A percentile compares a stretch with the other conserved stretches of the same genome.
Evolutionary conservation across 2,888 invertebrate genomes (phyloP).

Genomic region (Lasioglossum malachurum): DNA sequence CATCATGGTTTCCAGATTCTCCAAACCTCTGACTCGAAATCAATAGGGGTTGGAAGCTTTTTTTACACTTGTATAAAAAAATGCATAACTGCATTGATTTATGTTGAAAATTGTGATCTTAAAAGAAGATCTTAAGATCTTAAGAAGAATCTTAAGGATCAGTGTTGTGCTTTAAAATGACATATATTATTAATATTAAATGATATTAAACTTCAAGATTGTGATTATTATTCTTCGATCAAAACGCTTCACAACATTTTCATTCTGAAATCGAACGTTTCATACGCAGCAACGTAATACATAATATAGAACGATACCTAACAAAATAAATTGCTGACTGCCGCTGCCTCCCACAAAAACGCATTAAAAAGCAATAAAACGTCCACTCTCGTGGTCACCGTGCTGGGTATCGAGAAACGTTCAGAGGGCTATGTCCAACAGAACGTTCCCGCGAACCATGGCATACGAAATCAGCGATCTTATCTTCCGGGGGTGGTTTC

Average conservation of each 20-base stretch:
- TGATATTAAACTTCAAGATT: too few relatives aligned
- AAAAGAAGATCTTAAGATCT: too few relatives aligned
- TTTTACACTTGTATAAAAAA: too few relatives aligned
- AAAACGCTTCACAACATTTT: background rate
- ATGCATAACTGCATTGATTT: too few relatives aligned
- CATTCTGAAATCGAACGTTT: too few relatives aligned
- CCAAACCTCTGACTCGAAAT: background rate
- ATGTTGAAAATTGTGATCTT: too few relatives aligned
- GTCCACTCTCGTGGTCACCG: background rate
- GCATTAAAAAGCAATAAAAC: background rate
- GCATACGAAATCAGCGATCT: constrained; percentile 57
- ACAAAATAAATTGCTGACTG: background rate
- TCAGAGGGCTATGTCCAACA: constrained; percentile 26
- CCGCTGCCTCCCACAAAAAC: background rate
- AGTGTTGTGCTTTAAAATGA: too few relatives aligned
- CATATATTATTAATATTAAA: too few relatives aligned
- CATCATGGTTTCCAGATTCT: background rate
- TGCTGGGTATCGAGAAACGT: constrained; percentile 39
- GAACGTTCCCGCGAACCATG: constrained; percentile 30
- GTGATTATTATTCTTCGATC: background rate
- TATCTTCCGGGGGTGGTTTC: constrained; percentile 36
- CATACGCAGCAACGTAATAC: background rate
- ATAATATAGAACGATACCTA: background rate
- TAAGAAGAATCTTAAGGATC: too few relatives aligned
- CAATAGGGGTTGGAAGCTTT: background rate